These are phyloP conservation scores for Cassiopea xamachana DNA, from an alignment of 30 jellyfish, hydroid and myxozoan species.

Conservation along the genomic window DNA sequence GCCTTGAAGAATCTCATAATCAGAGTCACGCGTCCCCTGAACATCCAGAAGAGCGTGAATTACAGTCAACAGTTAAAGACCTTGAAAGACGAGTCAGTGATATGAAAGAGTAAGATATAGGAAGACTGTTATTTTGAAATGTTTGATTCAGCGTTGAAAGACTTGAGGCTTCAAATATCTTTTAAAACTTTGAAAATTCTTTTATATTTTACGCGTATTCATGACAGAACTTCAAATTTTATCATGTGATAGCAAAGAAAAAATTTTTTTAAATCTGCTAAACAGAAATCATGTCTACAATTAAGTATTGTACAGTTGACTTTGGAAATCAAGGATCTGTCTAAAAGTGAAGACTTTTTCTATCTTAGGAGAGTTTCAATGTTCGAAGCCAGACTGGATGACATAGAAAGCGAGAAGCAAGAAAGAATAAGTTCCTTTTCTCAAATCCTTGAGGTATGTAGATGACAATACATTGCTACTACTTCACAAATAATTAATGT, in stretches of 20 bases:
- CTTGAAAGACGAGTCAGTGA: neutral
- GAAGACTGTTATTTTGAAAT: neutral
- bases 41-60: neutral
- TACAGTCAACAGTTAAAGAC: neutral
- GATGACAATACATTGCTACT: neutral
- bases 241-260: too few relatives aligned
- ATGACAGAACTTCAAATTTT: too few relatives aligned
- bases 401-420: neutral
- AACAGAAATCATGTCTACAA: too few relatives aligned
- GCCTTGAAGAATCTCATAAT: neutral
- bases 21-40: neutral
- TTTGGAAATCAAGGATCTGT: neutral
- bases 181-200: too few relatives aligned
- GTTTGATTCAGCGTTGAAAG: too few relatives aligned
- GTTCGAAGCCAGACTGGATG: neutral
- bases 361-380: neutral
- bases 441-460: constrained; percentile 1
- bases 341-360: neutral
- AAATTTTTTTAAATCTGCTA: too few relatives aligned
- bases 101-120: neutral
- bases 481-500: neutral
- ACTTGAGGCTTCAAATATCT: too few relatives aligned
- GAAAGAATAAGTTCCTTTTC: neutral
- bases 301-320: neutral
- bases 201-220: too few relatives aligned